Conservation (phyloP, 1,140 invertebrate species). For the Cotesia glomerata region DNA sequence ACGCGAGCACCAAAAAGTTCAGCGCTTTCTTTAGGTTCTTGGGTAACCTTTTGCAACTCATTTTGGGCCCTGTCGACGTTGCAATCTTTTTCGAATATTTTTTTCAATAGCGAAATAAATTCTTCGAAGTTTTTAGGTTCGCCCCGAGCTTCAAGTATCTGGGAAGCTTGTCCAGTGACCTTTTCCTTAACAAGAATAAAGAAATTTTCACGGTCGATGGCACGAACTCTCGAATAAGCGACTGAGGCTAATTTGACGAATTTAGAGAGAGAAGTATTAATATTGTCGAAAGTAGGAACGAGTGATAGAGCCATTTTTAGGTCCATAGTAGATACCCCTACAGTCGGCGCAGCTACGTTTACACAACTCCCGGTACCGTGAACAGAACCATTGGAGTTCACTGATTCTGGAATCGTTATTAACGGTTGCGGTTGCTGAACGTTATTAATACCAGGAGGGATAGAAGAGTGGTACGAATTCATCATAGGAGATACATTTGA, state of each 20-base stretch:
- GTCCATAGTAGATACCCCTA: background rate
- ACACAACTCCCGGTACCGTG: background rate
- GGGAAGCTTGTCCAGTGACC: background rate
- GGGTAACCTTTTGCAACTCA: background rate
- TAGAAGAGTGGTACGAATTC: background rate
- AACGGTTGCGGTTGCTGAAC: background rate
- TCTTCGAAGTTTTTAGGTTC: background rate
- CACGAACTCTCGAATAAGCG: background rate
- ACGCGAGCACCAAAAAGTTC: background rate
- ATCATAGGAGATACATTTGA: background rate
- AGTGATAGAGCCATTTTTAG: background rate
- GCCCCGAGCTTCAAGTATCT: background rate
- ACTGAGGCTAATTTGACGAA: background rate
- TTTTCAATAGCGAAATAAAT: background rate
- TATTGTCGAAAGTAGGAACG: background rate
- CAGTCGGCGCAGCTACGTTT: background rate
- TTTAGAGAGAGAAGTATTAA: background rate
- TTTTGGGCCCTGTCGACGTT: background rate
- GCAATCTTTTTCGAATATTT: background rate
- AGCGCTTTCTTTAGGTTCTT: background rate
- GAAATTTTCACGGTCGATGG: background rate
- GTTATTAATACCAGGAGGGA: background rate
- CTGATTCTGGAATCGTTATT: background rate
- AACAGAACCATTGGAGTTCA: background rate
- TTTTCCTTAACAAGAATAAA: background rate